Conservation (phyloP, 2,888 invertebrate genomes). For the Arrhopalites spinosus region DNA sequence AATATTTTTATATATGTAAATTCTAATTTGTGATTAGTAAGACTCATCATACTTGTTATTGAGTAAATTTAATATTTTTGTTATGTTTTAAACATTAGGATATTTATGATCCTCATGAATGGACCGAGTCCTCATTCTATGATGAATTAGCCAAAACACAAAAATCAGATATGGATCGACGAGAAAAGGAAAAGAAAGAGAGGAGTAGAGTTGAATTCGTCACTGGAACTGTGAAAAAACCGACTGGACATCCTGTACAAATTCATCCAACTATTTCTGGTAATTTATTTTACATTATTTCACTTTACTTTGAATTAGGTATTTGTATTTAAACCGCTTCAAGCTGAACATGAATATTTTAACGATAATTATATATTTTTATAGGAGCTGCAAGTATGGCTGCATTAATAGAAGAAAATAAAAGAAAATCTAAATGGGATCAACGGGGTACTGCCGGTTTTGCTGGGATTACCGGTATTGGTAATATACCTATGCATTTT, state of each 20-base stretch:
- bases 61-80: neutral
- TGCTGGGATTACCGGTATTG: no score
- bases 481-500: slow-evolving; percentile 19
- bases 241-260: slow-evolving; percentile 38
- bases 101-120: slow-evolving; percentile 88
- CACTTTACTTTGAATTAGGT: neutral
- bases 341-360: neutral
- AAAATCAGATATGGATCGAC: slow-evolving; percentile 60
- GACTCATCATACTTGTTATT: neutral
- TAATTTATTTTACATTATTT: neutral
- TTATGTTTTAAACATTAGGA: slow-evolving; percentile 60
- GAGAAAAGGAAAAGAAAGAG: slow-evolving; percentile 82
- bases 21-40: neutral
- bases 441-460: no score
- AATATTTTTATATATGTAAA: neutral
- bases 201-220: slow-evolving; percentile 70
- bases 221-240: slow-evolving; percentile 71
- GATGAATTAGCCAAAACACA: slow-evolving; percentile 62
- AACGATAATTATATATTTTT: neutral
- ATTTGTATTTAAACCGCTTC: neutral
- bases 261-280: neutral
- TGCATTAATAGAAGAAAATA: slow-evolving; percentile 51
- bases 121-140: slow-evolving; percentile 90
- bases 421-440: slow-evolving; percentile 89
- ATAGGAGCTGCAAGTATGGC: neutral